These are phyloP conservation scores for Iguana delicatissima DNA, from an alignment of 2,797 vertebrate genomes.

Conservation along the genomic window DNA sequence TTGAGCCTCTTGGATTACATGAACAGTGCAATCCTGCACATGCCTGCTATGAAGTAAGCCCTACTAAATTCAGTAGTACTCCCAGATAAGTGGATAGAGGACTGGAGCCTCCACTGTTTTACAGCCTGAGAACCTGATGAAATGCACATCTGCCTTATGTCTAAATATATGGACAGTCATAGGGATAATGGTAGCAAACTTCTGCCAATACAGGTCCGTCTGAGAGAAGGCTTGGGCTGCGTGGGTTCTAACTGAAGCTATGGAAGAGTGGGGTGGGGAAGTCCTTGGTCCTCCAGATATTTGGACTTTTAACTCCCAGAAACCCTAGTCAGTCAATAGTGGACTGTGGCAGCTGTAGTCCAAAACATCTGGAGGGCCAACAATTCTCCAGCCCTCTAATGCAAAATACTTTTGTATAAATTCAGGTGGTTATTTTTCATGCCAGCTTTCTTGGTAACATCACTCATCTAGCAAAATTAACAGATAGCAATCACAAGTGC, in stretches of 20 bases:
- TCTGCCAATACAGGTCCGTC: not conserved
- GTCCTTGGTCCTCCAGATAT: not conserved
- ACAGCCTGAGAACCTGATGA: not conserved
- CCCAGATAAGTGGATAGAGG: not conserved
- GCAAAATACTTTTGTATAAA: not conserved
- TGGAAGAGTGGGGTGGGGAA: not conserved
- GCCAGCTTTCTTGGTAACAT: constrained; percentile 12
- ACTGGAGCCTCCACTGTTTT: not conserved
- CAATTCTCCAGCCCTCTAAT: not conserved
- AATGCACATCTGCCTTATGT: not conserved
- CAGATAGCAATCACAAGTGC: constrained; percentile 24
- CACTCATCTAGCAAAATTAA: constrained; percentile 22
- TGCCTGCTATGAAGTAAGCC: not conserved
- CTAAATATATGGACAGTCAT: not conserved
- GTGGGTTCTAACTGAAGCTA: not conserved
- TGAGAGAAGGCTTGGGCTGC: not conserved
- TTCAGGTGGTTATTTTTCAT: not conserved
- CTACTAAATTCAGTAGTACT: not conserved
- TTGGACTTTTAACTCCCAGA: not conserved
- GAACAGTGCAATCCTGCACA: not conserved
- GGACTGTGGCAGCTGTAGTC: not conserved
- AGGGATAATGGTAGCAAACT: not conserved
- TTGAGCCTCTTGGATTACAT: not conserved
- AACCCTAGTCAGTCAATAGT: not conserved
- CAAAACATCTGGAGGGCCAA: not conserved